Percentiles rank a stretch among this genome's conserved stretches.
phyloP scores from a whole-genome alignment of 2,888 invertebrate species.

The Tholera decimalis region DNA sequence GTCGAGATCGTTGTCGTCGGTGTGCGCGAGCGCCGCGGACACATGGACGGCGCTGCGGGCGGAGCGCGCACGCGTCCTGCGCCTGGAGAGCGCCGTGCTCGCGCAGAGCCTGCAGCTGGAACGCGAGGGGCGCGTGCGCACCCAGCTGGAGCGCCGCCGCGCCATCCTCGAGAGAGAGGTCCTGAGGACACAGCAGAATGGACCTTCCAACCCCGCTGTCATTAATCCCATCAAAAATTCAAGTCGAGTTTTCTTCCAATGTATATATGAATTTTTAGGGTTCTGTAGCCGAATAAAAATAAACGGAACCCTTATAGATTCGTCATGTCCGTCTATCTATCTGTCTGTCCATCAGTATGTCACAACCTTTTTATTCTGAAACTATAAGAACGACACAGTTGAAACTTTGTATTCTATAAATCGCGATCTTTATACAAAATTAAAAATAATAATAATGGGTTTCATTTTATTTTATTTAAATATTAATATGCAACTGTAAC shows the following conservation, averaged over 20 bases:
- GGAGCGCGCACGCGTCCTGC: slow-evolving; percentile 83
- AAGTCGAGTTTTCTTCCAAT: slow-evolving; percentile 71
- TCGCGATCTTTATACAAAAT: no score
- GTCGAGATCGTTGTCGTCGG: slow-evolving; percentile 79
- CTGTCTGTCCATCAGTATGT: no score
- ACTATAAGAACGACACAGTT: no score
- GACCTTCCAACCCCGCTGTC: slow-evolving; percentile 54
- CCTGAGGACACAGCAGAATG: slow-evolving; percentile 69
- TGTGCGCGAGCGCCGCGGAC: slow-evolving; percentile 80
- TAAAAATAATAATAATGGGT: no score
- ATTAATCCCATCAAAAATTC: slow-evolving; percentile 65
- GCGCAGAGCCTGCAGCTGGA: slow-evolving; percentile 84
- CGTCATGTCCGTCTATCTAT: no score
- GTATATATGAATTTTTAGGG: no score
- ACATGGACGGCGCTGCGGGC: slow-evolving; percentile 84
- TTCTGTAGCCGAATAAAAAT: no score
- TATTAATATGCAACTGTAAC: no score
- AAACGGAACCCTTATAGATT: no score
- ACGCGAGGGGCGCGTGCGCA: slow-evolving; percentile 83
- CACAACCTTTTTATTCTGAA: no score
- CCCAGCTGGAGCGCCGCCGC: slow-evolving; percentile 82
- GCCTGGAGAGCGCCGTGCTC: slow-evolving; percentile 83
- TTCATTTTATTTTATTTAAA: no score
- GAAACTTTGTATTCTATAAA: no score
- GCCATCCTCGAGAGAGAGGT: slow-evolving; percentile 82